Evolutionary conservation across 2,888 invertebrate species (phyloP).

Genomic region (Elysia crispata): DNA sequence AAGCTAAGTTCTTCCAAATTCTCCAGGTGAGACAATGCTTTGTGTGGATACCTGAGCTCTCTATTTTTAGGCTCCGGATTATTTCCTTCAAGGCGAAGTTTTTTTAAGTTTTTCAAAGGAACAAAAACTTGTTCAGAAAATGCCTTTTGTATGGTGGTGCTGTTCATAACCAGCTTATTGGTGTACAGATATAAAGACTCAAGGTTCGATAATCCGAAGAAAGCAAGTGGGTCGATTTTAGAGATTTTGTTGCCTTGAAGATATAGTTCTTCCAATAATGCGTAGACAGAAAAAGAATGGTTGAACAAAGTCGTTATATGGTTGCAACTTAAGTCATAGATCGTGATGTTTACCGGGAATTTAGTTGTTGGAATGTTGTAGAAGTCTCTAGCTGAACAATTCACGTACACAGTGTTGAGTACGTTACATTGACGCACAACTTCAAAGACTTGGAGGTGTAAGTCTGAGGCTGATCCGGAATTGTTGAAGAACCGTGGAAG

Average conservation of each 20-base stretch:
- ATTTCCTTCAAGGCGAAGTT: not conserved
- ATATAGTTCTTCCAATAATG: not conserved
- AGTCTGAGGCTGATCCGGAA: no score
- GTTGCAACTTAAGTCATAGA: no score
- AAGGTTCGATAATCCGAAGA: not conserved
- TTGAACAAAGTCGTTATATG: no score
- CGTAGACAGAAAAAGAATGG: no score
- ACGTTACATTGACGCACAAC: no score
- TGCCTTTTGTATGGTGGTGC: not conserved
- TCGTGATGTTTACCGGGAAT: no score
- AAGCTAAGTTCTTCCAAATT: slow-evolving; percentile 26
- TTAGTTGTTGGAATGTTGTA: no score
- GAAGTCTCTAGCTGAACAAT: no score
- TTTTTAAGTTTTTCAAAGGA: not conserved
- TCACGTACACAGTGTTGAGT: no score
- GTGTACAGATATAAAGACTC: not conserved
- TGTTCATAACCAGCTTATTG: not conserved
- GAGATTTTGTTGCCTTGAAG: not conserved
- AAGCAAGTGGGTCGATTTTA: not conserved
- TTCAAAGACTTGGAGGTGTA: no score
- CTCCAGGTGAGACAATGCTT: slow-evolving; percentile 33
- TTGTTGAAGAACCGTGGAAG: no score
- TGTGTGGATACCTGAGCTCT: slow-evolving; percentile 39
- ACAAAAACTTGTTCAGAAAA: not conserved
- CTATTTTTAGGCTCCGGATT: not conserved